Percentiles rank a stretch among this genome's conserved stretches.
Evolutionary conservation across 1,140 invertebrate genomes (phyloP).

Genomic region (Cydia splendana): DNA sequence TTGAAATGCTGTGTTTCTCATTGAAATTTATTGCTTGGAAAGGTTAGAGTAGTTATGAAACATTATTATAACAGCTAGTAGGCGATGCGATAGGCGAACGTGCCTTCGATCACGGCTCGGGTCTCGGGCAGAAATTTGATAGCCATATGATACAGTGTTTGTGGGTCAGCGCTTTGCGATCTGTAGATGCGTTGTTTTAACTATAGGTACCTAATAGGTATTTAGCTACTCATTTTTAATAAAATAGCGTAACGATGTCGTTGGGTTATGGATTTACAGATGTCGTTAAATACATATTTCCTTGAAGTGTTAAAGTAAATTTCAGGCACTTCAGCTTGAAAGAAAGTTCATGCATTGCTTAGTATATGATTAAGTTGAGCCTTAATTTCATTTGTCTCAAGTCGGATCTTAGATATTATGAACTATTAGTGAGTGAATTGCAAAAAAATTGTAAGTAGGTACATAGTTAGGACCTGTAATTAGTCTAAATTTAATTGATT

Average conservation of each 20-base stretch:
- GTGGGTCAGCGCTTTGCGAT: conserved; percentile 54
- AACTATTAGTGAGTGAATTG: too few species aligned
- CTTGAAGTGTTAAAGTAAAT: too few species aligned
- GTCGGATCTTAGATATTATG: too few species aligned
- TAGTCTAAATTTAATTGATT: too few species aligned
- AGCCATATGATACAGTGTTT: conserved; percentile 56
- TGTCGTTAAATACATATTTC: neutral
- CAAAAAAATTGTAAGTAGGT: too few species aligned
- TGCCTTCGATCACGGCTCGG: conserved; percentile 57
- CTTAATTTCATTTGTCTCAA: too few species aligned
- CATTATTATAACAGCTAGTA: conserved; percentile 64
- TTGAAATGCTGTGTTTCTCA: conserved; percentile 41
- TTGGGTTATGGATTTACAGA: neutral
- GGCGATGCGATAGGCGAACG: conserved; percentile 50
- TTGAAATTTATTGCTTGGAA: conserved; percentile 50
- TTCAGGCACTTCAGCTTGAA: too few species aligned
- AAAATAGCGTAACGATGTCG: neutral
- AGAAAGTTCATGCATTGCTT: too few species aligned
- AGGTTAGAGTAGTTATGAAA: conserved; percentile 42
- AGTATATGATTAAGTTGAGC: too few species aligned
- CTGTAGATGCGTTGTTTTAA: conserved; percentile 55
- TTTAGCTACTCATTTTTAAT: neutral
- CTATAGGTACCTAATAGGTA: conserved; percentile 33
- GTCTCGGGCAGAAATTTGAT: conserved; percentile 60
- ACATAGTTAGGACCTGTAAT: too few species aligned